A percentile compares a stretch with the other conserved stretches of the same genome.
Conservation (phyloP, 1,140 invertebrate genomes). For the Cataglyphis hispanica region DNA sequence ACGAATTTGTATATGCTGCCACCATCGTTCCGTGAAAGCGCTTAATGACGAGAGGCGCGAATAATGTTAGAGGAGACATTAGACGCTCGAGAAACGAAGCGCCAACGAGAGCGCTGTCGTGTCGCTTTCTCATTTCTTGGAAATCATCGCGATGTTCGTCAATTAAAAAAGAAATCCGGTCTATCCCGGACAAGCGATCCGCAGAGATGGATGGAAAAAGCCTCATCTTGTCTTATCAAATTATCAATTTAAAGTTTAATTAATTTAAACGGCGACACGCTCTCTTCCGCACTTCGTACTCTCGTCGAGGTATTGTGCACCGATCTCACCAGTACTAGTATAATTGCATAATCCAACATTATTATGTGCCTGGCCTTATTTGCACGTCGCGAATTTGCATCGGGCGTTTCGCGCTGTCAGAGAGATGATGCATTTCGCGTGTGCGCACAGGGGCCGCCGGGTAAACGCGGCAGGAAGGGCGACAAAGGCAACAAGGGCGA, state of each 20-base stretch:
- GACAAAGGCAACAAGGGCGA: constrained; percentile 97
- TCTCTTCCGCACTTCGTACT: constrained; percentile 66
- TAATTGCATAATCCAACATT: constrained; percentile 70
- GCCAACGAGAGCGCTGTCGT: constrained; percentile 45
- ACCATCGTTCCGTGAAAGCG: constrained; percentile 75
- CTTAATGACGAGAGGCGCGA: constrained; percentile 14
- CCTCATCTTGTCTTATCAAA: background rate
- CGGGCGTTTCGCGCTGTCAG: constrained; percentile 20
- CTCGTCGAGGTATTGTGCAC: constrained; percentile 73
- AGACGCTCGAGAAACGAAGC: constrained; percentile 58
- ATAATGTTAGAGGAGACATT: constrained; percentile 38
- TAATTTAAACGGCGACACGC: constrained; percentile 44
- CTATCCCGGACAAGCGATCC: background rate
- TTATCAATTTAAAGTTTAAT: constrained; percentile 14
- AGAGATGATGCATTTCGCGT: constrained; percentile 66
- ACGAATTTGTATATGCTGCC: constrained; percentile 77
- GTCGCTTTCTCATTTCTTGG: background rate
- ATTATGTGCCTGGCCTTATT: constrained; percentile 82
- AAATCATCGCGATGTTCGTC: background rate
- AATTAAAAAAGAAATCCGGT: constrained; percentile 14
- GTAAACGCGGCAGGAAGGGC: constrained; percentile 96
- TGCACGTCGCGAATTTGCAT: constrained; percentile 73
- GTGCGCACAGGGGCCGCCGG: constrained; percentile 91
- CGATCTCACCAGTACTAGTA: constrained; percentile 61
- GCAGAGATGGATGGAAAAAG: background rate